Evolutionary conservation across 2,888 invertebrate genomes (phyloP).

Genomic region (Melolontha melolontha): DNA sequence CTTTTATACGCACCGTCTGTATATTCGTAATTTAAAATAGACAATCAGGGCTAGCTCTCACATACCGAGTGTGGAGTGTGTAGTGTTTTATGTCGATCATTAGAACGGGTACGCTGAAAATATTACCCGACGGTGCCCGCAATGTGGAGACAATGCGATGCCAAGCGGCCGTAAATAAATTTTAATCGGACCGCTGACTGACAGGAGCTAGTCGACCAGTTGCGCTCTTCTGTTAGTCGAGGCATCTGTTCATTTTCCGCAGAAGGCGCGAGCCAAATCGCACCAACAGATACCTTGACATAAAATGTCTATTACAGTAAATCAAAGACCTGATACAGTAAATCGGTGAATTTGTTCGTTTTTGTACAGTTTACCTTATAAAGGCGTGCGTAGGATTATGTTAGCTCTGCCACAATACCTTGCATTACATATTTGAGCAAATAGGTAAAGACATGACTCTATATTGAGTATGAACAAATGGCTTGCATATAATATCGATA

Average conservation of each 20-base stretch:
- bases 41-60: background rate
- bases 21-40: slow-evolving; percentile 15
- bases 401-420: background rate
- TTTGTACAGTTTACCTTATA: slow-evolving; percentile 13
- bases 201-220: slow-evolving; percentile 15
- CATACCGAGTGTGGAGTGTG: slow-evolving; percentile 2
- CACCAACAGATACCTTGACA: slow-evolving; percentile 1
- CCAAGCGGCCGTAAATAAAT: slow-evolving; percentile 13
- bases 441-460: too few relatives aligned
- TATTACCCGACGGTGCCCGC: slow-evolving; percentile 13
- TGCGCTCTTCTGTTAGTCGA: background rate
- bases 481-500: too few relatives aligned
- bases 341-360: slow-evolving; percentile 23
- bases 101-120: slow-evolving; percentile 19
- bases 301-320: slow-evolving; percentile 26
- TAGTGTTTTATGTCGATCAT: slow-evolving; percentile 19
- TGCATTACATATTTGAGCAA: too few relatives aligned
- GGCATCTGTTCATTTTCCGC: slow-evolving; percentile 6
- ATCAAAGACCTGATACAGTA: slow-evolving; percentile 5
- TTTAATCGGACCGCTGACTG: slow-evolving; percentile 21
- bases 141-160: slow-evolving; percentile 18
- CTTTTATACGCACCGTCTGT: too few relatives aligned
- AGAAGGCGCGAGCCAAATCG: slow-evolving; percentile 16
- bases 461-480: too few relatives aligned
- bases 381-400: slow-evolving; percentile 11